A percentile compares a stretch with the other conserved stretches of the same genome.
Conservation (phyloP, 2,797 vertebrate species). For the Falco berigora region DNA sequence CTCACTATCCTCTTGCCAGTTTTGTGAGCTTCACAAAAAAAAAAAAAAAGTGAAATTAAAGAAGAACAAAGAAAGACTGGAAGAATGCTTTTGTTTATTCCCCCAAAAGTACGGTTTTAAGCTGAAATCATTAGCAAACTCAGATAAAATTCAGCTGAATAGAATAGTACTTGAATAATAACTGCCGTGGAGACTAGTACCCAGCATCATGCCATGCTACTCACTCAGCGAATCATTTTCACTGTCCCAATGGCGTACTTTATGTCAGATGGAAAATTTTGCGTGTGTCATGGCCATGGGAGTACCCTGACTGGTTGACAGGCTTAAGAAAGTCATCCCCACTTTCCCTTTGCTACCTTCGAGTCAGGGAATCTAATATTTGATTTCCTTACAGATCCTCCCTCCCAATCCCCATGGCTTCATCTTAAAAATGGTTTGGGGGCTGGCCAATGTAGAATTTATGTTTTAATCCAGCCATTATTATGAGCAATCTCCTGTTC, state of each 20-base stretch:
- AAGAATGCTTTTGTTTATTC: neutral
- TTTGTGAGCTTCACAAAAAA: neutral
- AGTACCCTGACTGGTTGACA: neutral
- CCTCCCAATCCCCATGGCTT: accelerated
- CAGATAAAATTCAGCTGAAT: neutral
- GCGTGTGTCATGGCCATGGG: neutral
- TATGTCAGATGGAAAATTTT: neutral
- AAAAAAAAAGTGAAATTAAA: neutral
- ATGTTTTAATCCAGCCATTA: neutral
- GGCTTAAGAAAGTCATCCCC: neutral
- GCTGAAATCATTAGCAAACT: neutral
- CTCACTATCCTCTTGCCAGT: neutral
- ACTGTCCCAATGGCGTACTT: neutral
- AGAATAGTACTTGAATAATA: neutral
- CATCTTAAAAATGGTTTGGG: neutral
- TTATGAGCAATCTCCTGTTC: neutral
- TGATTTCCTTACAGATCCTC: neutral
- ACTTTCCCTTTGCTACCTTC: neutral
- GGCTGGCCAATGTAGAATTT: neutral
- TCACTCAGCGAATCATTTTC: neutral
- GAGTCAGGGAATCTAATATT: accelerated
- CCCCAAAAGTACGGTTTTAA: neutral
- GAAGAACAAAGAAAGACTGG: neutral
- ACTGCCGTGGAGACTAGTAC: neutral
- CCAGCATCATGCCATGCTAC: neutral